Evolutionary conservation across 2,797 vertebrate genomes (phyloP).

Genomic region (Arctocebus calabarensis): DNA sequence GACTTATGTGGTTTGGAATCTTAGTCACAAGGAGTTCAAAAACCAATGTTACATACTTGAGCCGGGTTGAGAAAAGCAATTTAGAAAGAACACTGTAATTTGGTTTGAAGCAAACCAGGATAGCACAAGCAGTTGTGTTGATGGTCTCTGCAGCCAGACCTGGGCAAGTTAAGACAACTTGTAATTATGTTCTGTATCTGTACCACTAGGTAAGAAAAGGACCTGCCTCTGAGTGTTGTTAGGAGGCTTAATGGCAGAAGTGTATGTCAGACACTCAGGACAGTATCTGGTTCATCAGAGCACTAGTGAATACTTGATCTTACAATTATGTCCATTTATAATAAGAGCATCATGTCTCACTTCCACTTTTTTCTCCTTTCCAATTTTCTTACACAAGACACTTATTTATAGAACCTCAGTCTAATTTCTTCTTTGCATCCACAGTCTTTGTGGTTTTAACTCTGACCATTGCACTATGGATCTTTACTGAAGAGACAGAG

Average conservation of each 20-base stretch:
- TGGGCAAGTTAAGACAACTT: not conserved
- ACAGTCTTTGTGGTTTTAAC: not conserved
- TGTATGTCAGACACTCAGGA: not conserved
- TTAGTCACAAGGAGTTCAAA: not conserved
- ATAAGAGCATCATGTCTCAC: not conserved
- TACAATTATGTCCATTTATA: not conserved
- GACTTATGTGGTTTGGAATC: not conserved
- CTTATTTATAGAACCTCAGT: not conserved
- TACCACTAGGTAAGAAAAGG: not conserved
- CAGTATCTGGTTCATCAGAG: not conserved
- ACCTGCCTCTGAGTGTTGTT: rapidly evolving
- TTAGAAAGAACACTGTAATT: not conserved
- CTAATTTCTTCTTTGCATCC: not conserved
- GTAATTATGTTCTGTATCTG: not conserved
- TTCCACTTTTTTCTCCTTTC: not conserved
- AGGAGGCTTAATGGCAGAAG: not conserved
- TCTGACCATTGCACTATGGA: not conserved
- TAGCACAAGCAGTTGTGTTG: too few relatives aligned
- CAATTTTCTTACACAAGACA: not conserved
- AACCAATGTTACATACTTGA: not conserved
- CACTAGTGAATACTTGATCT: not conserved
- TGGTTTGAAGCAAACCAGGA: not conserved
- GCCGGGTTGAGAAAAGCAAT: not conserved
- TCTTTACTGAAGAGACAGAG: not conserved
- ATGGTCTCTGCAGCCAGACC: not conserved